A percentile compares a stretch with the other conserved stretches of the same genome.
Evolutionary conservation across 2,797 vertebrate genomes (phyloP).

Genomic region (Apodemus agrarius): DNA sequence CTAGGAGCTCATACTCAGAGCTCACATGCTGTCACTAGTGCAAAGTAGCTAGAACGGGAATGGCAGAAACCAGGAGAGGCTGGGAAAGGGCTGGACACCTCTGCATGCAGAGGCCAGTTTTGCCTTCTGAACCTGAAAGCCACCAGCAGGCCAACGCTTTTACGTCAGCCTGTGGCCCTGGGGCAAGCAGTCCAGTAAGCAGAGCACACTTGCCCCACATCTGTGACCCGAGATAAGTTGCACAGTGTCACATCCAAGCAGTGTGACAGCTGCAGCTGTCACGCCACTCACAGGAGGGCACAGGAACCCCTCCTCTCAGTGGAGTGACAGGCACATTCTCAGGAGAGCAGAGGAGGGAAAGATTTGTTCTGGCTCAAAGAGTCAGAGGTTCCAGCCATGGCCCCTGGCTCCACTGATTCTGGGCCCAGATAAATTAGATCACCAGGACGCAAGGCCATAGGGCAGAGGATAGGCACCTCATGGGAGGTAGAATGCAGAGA

Average conservation of each 20-base stretch:
- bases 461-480: not conserved
- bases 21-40: not conserved
- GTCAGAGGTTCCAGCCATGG: not conserved
- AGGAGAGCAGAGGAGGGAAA: not conserved
- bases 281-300: not conserved
- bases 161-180: not conserved
- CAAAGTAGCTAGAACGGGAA: not conserved
- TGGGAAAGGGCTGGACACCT: not conserved
- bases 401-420: not conserved
- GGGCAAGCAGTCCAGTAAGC: not conserved
- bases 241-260: not conserved
- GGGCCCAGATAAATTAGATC: not conserved
- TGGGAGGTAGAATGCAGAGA: not conserved
- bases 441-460: not conserved
- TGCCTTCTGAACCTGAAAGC: not conserved
- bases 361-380: not conserved
- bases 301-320: not conserved
- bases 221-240: not conserved
- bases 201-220: not conserved
- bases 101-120: not conserved
- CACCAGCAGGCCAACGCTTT: not conserved
- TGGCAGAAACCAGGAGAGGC: not conserved
- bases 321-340: not conserved
- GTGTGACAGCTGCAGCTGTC: not conserved
- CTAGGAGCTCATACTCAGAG: not conserved